Base-by-base conservation (phyloP, 2,113 vertebrate genomes). In the Otis tarda region DNA sequence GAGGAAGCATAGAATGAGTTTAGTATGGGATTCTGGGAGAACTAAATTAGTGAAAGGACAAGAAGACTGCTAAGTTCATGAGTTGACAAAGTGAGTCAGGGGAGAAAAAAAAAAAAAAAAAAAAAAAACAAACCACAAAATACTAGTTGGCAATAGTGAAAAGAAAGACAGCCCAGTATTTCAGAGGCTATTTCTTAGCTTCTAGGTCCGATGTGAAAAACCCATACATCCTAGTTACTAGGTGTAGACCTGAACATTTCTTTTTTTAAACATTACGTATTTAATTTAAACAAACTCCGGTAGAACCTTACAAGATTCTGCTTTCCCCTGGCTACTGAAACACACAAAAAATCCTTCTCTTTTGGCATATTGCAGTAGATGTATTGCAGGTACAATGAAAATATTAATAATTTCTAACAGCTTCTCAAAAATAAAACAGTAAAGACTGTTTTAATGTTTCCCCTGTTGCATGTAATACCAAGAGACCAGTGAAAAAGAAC, bases 171-270 rank as follows among this genome's bases (percentile, higher is more conserved):
- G 5, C 49, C 19, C 43, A 53, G 10, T 27, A 76, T 43, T 57
- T 70, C 33, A 45, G 49, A 64, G 25, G 16, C 16, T 69, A 45
- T n/a, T 63, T 56, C 10, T 6, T 83, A 61, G 11, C 30, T 74
- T 84, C 22, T 15, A 56, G 8, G n/a, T 65, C 28, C 27, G 56
- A 5, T 25, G 19, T 45, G 21, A 59, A 73, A 63, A 25, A 8
- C 0, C 2, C 2, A 3, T 11, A 52, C 7, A 59, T 3, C 3
- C 12, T 15, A 31, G 6, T 21, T 76, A 50, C 19, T 69, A 77
- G 43, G 6, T 30, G 21, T 20, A 59, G 45, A 25, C 30, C 10
- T 73, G 37, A 53, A 53, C 6, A 65, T 4, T 53, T 50, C 7
- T 67, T 43, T 77, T 87, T 70, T 77, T 31, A 24, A 60, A 41